Conservation (phyloP, 2,888 invertebrate species). For the Megalurothrips usitatus region DNA sequence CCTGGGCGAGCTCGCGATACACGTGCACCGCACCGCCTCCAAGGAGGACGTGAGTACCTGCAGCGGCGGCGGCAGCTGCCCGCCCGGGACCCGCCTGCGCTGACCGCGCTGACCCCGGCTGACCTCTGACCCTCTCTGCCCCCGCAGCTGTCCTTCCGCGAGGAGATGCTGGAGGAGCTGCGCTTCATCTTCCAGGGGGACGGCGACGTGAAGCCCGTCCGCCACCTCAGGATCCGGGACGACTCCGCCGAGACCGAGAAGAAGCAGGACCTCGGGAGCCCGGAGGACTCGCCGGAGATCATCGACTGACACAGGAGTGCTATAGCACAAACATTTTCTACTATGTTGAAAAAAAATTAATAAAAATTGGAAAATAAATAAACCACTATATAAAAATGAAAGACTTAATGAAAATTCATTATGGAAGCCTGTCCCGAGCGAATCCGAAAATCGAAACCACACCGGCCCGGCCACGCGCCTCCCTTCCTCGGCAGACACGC, state of each 20-base stretch:
- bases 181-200: slow-evolving; percentile 66
- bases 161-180: slow-evolving; percentile 65
- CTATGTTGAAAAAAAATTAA: no score
- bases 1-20: slow-evolving; percentile 78
- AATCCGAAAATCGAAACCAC: background rate
- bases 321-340: no score
- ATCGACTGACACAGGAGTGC: background rate
- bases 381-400: no score
- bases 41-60: slow-evolving; percentile 65
- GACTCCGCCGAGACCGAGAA: slow-evolving; percentile 24
- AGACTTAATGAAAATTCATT: no score
- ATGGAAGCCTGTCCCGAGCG: no score
- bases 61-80: no score
- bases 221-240: slow-evolving; percentile 39
- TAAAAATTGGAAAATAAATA: no score
- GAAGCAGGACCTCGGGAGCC: background rate
- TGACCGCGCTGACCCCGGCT: no score
- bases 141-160: slow-evolving; percentile 58
- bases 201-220: slow-evolving; percentile 64
- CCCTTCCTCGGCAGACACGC: background rate
- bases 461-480: background rate
- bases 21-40: slow-evolving; percentile 70
- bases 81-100: no score
- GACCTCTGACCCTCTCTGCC: slow-evolving; percentile 27
- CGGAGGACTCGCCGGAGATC: background rate